Conservation (phyloP, 1,140 invertebrate species). For the Epicauta chinensis region DNA sequence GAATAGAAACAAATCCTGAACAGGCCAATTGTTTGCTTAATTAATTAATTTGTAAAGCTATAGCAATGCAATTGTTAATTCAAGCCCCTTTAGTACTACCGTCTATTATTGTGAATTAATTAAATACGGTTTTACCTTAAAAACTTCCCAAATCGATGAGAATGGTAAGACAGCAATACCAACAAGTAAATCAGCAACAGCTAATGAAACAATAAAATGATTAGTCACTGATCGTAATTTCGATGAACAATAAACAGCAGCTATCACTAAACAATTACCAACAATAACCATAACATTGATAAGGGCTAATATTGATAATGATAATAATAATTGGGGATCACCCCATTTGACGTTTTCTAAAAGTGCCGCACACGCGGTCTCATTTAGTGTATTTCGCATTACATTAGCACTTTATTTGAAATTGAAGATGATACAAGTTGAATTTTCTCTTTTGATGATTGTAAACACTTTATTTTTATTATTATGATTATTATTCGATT, state of each 20-base stretch:
- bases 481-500: too few species aligned
- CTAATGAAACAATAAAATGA: constrained; percentile 90
- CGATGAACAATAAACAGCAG: constrained; percentile 80
- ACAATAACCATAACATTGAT: constrained; percentile 82
- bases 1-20: too few species aligned
- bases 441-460: too few species aligned
- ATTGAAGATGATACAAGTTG: too few species aligned
- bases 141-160: constrained; percentile 83
- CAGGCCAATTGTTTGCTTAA: too few species aligned
- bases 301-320: constrained; percentile 68
- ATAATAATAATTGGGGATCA: constrained; percentile 63
- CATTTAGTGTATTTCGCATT: constrained; percentile 53
- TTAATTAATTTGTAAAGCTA: too few species aligned
- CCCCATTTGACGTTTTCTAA: constrained; percentile 70
- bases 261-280: constrained; percentile 87
- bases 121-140: constrained; percentile 54
- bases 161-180: constrained; percentile 87
- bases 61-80: too few species aligned
- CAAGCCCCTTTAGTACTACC: too few species aligned
- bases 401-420: constrained; percentile 17
- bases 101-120: too few species aligned
- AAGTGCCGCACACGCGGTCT: constrained; percentile 65
- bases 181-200: constrained; percentile 86
- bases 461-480: too few species aligned
- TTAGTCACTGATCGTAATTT: constrained; percentile 91